phyloP scores from a whole-genome alignment of 2,888 invertebrate species.

The Choreutis nemorana region DNA sequence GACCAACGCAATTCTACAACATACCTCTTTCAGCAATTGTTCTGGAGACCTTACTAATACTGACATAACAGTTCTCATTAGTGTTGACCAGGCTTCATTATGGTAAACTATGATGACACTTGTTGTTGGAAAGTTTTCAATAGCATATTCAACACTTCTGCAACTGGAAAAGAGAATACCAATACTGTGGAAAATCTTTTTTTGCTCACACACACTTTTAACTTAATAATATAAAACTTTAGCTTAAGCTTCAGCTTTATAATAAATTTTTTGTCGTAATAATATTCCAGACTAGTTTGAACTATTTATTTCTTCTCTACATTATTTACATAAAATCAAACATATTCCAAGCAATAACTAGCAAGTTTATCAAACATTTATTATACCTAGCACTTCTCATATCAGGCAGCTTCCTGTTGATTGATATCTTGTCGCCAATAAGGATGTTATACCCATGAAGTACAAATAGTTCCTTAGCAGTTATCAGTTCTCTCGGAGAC shows the following conservation, averaged over 20 bases:
- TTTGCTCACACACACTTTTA: no score
- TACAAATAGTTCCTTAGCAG: conserved; percentile 81
- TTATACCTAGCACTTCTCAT: conserved; percentile 79
- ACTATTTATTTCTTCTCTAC: no score
- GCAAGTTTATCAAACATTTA: background rate
- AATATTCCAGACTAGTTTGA: no score
- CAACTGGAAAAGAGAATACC: conserved; percentile 31
- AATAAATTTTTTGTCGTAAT: no score
- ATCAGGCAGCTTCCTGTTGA: conserved; percentile 86
- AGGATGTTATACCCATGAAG: conserved; percentile 89
- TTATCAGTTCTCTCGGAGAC: conserved; percentile 75
- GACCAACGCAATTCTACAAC: no score
- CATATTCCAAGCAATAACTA: no score
- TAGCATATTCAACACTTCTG: conserved; percentile 32
- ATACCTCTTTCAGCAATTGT: conserved; percentile 80
- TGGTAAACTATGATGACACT: conserved; percentile 97
- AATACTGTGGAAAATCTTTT: background rate
- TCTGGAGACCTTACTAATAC: conserved; percentile 88
- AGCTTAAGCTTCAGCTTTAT: no score
- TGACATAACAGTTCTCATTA: conserved; percentile 93
- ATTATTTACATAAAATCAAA: no score
- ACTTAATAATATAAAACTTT: no score
- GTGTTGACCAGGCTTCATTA: conserved; percentile 98
- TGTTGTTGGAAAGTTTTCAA: conserved; percentile 79
- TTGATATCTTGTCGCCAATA: conserved; percentile 86